Percentiles rank a stretch among this genome's conserved stretches.
Conservation (phyloP, 2,797 vertebrate species). For the Thamnophis elegans region DNA sequence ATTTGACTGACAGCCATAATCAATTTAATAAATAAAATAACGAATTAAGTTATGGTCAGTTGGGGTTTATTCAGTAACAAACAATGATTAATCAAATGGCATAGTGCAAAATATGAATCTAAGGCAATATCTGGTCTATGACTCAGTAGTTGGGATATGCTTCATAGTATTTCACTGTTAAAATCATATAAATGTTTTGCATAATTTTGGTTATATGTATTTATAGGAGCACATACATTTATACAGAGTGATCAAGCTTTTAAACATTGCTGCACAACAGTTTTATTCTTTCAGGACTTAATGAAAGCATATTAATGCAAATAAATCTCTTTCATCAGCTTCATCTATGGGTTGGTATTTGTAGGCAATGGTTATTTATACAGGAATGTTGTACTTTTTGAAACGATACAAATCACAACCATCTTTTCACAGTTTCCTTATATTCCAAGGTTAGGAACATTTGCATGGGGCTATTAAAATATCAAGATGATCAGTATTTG, state of each 20-base stretch:
- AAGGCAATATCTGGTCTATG: not conserved
- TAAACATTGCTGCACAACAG: not conserved
- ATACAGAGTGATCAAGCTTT: not conserved
- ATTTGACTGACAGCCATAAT: not conserved
- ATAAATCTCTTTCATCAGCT: conserved; percentile 20
- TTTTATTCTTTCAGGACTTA: not conserved
- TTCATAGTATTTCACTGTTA: not conserved
- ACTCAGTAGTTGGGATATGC: not conserved
- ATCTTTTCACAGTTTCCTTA: conserved; percentile 4
- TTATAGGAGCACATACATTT: not conserved
- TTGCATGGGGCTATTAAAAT: conserved; percentile 13
- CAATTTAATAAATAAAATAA: not conserved
- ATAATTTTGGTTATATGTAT: conserved; percentile 3
- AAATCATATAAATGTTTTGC: not conserved
- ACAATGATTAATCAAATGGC: not conserved
- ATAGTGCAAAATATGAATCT: not conserved
- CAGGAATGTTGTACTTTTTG: conserved; percentile 10
- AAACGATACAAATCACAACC: conserved; percentile 30
- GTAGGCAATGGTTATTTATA: conserved; percentile 12
- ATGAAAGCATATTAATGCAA: conserved; percentile 7
- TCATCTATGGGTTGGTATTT: conserved; percentile 2
- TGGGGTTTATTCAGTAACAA: not conserved
- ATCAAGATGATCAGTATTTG: conserved; percentile 9
- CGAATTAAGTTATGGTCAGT: not conserved
- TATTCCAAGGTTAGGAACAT: conserved; percentile 10